Base-by-base conservation (phyloP, 2,888 invertebrate genomes). In the Agrotis puta region DNA sequence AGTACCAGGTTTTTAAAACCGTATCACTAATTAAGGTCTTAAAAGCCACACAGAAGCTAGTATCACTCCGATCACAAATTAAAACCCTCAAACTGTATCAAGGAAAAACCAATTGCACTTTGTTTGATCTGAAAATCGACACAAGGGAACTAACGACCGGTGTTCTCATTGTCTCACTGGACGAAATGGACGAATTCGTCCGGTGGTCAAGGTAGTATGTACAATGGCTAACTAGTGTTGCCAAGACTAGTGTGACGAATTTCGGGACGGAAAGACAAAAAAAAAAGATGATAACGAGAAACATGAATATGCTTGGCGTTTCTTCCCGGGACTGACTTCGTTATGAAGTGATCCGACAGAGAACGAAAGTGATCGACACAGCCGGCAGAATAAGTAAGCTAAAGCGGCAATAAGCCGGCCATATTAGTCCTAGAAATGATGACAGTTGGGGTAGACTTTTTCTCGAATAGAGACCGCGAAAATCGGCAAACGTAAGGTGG, bases 101-200 rank as follows among this genome's bases (percentile, higher is more conserved):
- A 47, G 33, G 20, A 27, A 74, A 62, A 39, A 20, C 18, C 16
- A 51, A 75, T 74, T 47, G 20, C 39, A 62, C 39, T 62, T 50
- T 57, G 45, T 74, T 62, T 67, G n/a, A 69, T 64, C 47, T 59
- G 50, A 59, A 77, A 54, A 56, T 70, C 43, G 63, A 33, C 51
- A 63, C 43, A 22, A 43, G 2, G 2, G n/a, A 48, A 45, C 45
- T 50, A 39, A 58, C 58, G 20, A 45, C 45, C 39, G 50, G 48
- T 62, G 66, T 63, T 48, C 53, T n/a, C 22, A 33, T 47, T 47
- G 58, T 47, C 51, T 47, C 47, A 18, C 22, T 22, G 20, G 51
- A 63, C 39, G 14, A 51, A 50, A 22, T 47, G 33, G 24, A 59
- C 47, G n/a, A 51, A 50, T 50, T 48, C 47, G 47, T 77, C n/a